A percentile compares a stretch with the other conserved stretches of the same genome.
phyloP scores from a whole-genome alignment of 2,113 vertebrate genomes.

The Cebidichthys violaceus region DNA sequence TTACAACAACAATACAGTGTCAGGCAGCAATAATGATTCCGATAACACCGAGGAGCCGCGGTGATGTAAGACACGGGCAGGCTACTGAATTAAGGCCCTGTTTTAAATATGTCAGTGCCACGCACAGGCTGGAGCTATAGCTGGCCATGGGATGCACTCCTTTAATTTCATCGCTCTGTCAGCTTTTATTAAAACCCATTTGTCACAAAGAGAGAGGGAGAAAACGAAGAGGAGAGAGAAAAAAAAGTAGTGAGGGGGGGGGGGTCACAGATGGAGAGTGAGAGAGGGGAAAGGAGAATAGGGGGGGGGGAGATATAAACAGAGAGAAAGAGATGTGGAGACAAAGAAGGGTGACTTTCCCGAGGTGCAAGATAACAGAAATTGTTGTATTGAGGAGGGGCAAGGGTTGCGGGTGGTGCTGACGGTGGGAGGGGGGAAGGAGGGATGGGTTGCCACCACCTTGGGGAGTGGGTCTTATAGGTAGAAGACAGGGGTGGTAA shows the following conservation, averaged over 20 bases:
- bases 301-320: slow-evolving; percentile 26
- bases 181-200: slow-evolving; percentile 88
- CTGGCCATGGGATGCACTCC: slow-evolving; percentile 79
- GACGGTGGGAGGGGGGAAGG: slow-evolving; percentile 15
- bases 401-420: slow-evolving; percentile 53
- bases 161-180: slow-evolving; percentile 88
- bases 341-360: slow-evolving; percentile 67
- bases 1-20: slow-evolving; percentile 67
- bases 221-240: slow-evolving; percentile 46
- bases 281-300: slow-evolving; percentile 25
- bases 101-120: slow-evolving; percentile 84
- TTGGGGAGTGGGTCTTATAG: slow-evolving; percentile 74
- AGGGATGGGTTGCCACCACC: slow-evolving; percentile 65
- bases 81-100: slow-evolving; percentile 74
- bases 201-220: slow-evolving; percentile 75
- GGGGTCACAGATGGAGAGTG: slow-evolving; percentile 43
- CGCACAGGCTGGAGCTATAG: slow-evolving; percentile 74
- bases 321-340: slow-evolving; percentile 52
- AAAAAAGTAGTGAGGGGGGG: slow-evolving; percentile 31
- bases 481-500: slow-evolving; percentile 57
- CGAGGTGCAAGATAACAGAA: slow-evolving; percentile 54
- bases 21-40: slow-evolving; percentile 70
- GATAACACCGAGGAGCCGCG: slow-evolving; percentile 67
- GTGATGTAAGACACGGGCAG: slow-evolving; percentile 76
- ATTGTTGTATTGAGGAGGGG: slow-evolving; percentile 60